Base-by-base conservation (phyloP, 2,888 invertebrate genomes). In the Agrotis exclamationis region DNA sequence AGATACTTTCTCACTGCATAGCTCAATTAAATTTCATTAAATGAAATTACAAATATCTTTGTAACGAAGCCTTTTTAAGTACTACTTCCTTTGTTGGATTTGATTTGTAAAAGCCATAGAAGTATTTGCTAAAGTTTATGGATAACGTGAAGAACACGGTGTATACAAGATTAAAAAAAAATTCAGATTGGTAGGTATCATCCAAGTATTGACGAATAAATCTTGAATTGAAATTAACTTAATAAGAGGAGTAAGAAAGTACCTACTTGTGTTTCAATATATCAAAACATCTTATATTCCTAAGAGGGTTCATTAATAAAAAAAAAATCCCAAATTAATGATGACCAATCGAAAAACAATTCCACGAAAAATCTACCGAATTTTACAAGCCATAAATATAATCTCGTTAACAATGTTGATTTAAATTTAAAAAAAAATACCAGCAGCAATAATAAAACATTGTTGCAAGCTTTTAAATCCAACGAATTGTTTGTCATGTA, bases 401-500 rank as follows among this genome's bases (percentile, higher is more conserved):
- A 53, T 33, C 16, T 45, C 18, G 16, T 51, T 62, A 24, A 45
- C 33, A 47, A 53, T 73, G 62, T 74, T 63, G 53, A 39, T 64
- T 63, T 47, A 74, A 1, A 63, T 6, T 16, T 11, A 16, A 51
- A 39, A n/a, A 28, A 71, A 33, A 33, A 33, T 28, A 13, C 14
- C 13, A 1, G 22, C 33, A n/a, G 20, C 5, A 2, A 3, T 7
- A 54, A 53, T 47, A 39, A 62, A 70, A 62, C 24, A 47, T 33
- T 20, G 24, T 18, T 53, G 39, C 20, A 39, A 39, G 63, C 45
- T 63, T 73, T 53, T 53, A 47, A 63, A 71, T 47, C 11, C 39
- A 28, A 45, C 5, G 22, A 53, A 47, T 20, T 64, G 47, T 44
- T 54, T 71, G 74, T 54, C 47, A 60, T 33, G 59, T 45, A 14